Base-by-base conservation (phyloP, 2,888 invertebrate species). In the Scaptomyza polygonia region DNA sequence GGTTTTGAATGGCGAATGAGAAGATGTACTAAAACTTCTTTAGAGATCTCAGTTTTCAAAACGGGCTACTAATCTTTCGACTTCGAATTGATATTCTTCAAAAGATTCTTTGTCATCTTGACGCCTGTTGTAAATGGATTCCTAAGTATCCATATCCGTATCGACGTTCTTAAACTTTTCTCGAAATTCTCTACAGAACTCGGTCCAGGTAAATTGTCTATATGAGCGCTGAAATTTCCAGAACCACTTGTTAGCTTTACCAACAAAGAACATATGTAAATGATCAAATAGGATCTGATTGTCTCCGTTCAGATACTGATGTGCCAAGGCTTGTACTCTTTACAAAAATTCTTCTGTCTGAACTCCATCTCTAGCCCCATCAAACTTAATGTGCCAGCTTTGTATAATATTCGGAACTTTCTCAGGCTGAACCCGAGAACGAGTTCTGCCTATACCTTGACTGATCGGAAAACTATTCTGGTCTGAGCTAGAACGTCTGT, bases 211-310 rank as follows among this genome's bases (percentile, higher is more conserved):
- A 25, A 25, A 25, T 4, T 25, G 5, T 4, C 25, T 25, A 25
- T 25, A 3, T 5, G 25, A 25, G 25, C 25, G 25, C 4, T 25
- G 25, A 5, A 25, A 25, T 25, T 25, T 25, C 25, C 25, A 25
- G 25, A 25, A 25, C 25, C 54, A 59, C 16, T 65, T 44, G 8
- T 54, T 54, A 4, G 59, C 59, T 30, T 52, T 52, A n/a, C 44
- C 59, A 8, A n/a, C 25, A 0, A 59, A 29, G 6, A 59, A 25
- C n/a, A 52, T 14, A 34, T 52, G 51, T 6, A 59, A 25, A 30
- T 52, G 44, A 7, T 59, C 52, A 45, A 52, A 59, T 3, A 59
- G 9, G 3, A 52, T 7, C 9, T 39, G 44, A 9, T 9, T 30
- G 39, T 25, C 30, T 1, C 51, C 51, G 12, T 51, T n/a, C n/a